phyloP scores from a whole-genome alignment of 2,113 vertebrate genomes.

The Lamprotornis superbus region DNA sequence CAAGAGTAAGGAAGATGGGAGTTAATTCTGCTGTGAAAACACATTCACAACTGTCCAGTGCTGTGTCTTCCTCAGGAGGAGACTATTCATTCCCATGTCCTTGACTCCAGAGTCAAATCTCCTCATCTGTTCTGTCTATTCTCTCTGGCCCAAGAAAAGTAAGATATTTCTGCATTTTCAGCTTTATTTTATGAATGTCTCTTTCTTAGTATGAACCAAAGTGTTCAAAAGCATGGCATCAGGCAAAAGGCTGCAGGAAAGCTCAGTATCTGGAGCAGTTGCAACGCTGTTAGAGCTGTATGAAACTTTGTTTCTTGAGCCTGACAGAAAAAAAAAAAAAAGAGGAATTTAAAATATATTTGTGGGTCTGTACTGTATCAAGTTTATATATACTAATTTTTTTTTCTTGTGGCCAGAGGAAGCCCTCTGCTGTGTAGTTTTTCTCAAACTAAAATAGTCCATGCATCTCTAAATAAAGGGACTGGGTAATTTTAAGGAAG shows the following conservation, averaged over 20 bases:
- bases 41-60: fast-evolving
- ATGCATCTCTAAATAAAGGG: not conserved
- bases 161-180: not conserved
- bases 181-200: not conserved
- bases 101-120: not conserved
- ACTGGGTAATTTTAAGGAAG: not conserved
- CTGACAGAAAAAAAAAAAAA: not conserved
- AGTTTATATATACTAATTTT: not conserved
- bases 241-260: not conserved
- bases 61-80: not conserved
- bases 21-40: not conserved
- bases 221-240: not conserved
- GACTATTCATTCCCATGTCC: not conserved
- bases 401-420: not conserved
- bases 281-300: not conserved
- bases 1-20: not conserved
- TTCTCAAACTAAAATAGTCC: not conserved
- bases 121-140: not conserved
- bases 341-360: not conserved
- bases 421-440: not conserved
- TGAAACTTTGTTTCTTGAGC: not conserved
- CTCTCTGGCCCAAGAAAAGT: not conserved
- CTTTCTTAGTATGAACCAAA: not conserved
- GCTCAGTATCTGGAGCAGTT: not conserved
- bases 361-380: not conserved